Evolutionary conservation across 2,113 vertebrate species (phyloP).

Genomic region (Neogobius melanostomus): DNA sequence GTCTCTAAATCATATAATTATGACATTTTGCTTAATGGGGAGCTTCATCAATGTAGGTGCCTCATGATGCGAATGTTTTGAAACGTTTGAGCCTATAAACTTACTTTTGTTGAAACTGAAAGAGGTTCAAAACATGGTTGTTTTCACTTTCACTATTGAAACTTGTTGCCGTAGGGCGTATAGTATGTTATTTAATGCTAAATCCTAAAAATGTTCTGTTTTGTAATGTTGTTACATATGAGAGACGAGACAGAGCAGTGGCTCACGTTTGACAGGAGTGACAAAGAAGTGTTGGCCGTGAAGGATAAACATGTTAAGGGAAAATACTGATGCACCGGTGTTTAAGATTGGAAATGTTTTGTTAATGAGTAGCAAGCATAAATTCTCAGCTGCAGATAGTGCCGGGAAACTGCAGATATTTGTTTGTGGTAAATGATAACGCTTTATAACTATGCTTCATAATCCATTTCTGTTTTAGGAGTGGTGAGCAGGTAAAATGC

Average conservation of each 20-base stretch:
- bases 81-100: neutral
- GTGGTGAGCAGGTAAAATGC: neutral
- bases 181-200: neutral
- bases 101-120: neutral
- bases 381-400: constrained; percentile 8
- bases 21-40: too few species aligned
- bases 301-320: neutral
- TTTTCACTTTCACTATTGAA: neutral
- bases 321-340: constrained; percentile 29
- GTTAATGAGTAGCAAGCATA: constrained; percentile 65
- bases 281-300: too few species aligned
- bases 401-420: constrained; percentile 13
- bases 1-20: constrained; percentile 2
- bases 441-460: neutral
- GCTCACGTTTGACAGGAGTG: too few species aligned
- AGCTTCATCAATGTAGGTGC: too few species aligned
- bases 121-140: neutral
- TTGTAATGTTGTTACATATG: too few species aligned
- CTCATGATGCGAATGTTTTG: neutral
- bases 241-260: too few species aligned
- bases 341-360: constrained; percentile 51
- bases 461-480: neutral
- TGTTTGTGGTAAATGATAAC: neutral
- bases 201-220: neutral
- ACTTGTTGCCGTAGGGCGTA: neutral